Conservation (phyloP, 2,113 vertebrate species). For the Raja brachyura region DNA sequence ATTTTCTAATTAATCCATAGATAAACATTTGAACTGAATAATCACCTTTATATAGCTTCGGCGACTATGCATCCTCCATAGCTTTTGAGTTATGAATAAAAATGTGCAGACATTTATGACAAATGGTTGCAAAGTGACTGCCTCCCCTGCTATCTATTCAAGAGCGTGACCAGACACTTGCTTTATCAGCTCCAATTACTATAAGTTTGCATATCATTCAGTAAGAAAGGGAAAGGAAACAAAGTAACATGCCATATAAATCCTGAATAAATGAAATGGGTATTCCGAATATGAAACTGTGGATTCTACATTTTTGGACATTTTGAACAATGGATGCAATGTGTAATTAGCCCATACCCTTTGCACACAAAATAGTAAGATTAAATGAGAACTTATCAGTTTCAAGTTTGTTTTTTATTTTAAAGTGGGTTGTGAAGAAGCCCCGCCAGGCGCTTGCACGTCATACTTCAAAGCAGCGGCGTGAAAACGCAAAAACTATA, state of each 20-base stretch:
- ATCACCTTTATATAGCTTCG: not conserved
- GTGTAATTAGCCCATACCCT: too few relatives aligned
- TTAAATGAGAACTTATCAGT: too few relatives aligned
- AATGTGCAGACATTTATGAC: not conserved
- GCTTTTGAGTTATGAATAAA: not conserved
- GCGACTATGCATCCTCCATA: not conserved
- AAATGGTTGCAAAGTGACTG: not conserved
- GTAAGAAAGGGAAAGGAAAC: not conserved
- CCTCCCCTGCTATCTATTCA: not conserved
- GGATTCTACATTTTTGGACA: too few relatives aligned
- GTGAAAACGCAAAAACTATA: too few relatives aligned
- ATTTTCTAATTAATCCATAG: not conserved
- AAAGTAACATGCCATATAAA: not conserved
- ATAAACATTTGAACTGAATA: not conserved
- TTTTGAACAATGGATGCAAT: too few relatives aligned
- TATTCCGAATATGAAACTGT: not conserved
- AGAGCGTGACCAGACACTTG: not conserved
- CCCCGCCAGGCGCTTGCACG: too few relatives aligned
- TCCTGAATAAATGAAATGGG: not conserved
- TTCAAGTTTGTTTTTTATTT: too few relatives aligned
- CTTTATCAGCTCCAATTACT: not conserved
- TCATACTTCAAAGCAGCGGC: too few relatives aligned
- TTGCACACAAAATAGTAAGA: too few relatives aligned
- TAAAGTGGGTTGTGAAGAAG: too few relatives aligned
- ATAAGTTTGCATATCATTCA: not conserved